Percentiles rank a stretch among this genome's conserved stretches.
Evolutionary conservation across 2,113 vertebrate genomes (phyloP).

Genomic region (Chionodraco myersi): DNA sequence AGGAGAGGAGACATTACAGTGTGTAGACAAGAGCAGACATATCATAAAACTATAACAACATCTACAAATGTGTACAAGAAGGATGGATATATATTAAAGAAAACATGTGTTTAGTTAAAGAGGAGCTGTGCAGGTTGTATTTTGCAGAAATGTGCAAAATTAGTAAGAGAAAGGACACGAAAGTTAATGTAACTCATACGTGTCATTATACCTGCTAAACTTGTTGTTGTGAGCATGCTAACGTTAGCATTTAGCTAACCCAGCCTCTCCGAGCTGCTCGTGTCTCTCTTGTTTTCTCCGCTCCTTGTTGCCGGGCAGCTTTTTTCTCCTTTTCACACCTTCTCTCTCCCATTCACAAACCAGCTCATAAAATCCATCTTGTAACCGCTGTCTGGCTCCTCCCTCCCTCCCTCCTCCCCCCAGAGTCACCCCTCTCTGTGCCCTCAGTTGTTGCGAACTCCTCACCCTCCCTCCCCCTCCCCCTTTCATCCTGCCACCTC

Average conservation of each 20-base stretch:
- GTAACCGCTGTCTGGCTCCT: constrained; percentile 32
- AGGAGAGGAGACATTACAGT: no score
- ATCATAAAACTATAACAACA: no score
- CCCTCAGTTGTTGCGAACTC: constrained; percentile 39
- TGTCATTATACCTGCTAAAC: not conserved
- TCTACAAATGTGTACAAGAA: no score
- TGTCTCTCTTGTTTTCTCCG: not conserved
- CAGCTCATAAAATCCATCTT: constrained; percentile 62
- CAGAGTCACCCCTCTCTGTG: constrained; percentile 37
- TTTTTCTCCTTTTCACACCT: no score
- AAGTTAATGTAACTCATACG: not conserved
- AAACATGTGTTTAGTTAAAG: no score
- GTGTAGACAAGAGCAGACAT: no score
- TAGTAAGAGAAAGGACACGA: no score
- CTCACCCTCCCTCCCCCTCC: not conserved
- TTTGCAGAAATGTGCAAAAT: no score
- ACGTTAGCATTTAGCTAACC: not conserved
- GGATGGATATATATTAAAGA: no score
- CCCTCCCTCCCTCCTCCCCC: not conserved
- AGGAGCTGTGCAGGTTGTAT: no score
- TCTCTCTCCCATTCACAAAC: constrained; percentile 30
- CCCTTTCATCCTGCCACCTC: constrained; percentile 7
- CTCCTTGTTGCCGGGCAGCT: constrained; percentile 44
- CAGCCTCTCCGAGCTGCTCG: not conserved
- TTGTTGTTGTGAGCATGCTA: not conserved